phyloP scores from a whole-genome alignment of 2,113 vertebrate genomes.

The Apteryx owenii region DNA sequence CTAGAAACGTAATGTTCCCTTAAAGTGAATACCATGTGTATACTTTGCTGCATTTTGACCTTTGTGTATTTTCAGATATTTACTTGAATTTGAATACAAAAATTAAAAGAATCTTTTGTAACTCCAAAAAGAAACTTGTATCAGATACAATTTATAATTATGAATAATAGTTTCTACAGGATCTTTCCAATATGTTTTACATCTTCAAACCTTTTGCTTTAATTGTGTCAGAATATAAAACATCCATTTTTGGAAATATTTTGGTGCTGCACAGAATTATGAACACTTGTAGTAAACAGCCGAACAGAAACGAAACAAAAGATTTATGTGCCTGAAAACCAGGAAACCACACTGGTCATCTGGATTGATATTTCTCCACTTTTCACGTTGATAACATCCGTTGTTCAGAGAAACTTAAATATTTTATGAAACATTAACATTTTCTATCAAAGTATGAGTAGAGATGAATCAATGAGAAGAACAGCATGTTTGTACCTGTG shows the following conservation, averaged over 20 bases:
- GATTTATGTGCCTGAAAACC: background rate
- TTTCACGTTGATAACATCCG: background rate
- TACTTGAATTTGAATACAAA: background rate
- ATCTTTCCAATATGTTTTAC: background rate
- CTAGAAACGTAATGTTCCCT: accelerated
- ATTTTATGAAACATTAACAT: background rate
- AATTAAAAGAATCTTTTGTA: background rate
- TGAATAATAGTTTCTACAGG: background rate
- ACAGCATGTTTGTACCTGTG: background rate
- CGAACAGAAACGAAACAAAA: background rate
- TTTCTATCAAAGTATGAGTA: background rate
- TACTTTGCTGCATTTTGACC: background rate
- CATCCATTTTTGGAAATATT: accelerated
- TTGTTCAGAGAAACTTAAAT: background rate
- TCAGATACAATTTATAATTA: background rate
- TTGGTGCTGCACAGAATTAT: background rate
- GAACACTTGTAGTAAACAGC: background rate
- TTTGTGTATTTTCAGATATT: background rate
- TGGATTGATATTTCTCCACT: background rate
- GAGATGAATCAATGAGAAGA: background rate
- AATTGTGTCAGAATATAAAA: background rate
- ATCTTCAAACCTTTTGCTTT: background rate
- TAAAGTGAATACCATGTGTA: background rate
- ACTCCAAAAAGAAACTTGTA: background rate
- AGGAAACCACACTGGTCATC: background rate